These are phyloP conservation scores for Chalcis sispes DNA, from an alignment of 2,888 invertebrate species.

Conservation along the genomic window DNA sequence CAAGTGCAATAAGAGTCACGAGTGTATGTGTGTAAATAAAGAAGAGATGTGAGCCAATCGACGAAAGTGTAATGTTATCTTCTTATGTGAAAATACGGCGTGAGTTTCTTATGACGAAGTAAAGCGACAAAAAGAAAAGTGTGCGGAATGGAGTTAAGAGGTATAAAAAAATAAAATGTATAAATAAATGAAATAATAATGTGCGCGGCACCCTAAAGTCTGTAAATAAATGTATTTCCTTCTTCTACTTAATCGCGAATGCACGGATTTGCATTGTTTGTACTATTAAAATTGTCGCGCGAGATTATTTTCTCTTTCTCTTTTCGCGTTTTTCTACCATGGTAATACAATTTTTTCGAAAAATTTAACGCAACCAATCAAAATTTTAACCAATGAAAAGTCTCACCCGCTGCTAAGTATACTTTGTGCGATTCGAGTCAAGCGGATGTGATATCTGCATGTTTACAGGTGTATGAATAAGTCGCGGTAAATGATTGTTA, in stretches of 20 bases:
- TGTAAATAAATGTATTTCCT: conserved; percentile 61
- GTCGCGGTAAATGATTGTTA: conserved; percentile 51
- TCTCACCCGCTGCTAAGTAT: conserved; percentile 1
- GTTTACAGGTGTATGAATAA: too few species aligned
- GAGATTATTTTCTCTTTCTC: neutral
- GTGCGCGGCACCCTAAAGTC: conserved; percentile 63
- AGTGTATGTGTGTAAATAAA: conserved; percentile 52
- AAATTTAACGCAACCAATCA: neutral
- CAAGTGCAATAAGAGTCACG: conserved; percentile 51
- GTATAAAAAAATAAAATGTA: neutral
- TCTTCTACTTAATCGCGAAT: neutral
- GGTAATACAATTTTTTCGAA: neutral
- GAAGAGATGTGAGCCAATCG: conserved; percentile 26
- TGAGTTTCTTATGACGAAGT: conserved; percentile 54
- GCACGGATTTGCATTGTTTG: too few species aligned
- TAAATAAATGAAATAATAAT: conserved; percentile 51
- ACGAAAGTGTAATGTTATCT: conserved; percentile 45
- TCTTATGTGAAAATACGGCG: conserved; percentile 51
- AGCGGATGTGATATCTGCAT: conserved; percentile 51
- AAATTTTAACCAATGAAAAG: neutral
- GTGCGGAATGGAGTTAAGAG: conserved; percentile 58
- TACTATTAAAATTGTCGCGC: neutral
- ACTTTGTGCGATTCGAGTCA: neutral
- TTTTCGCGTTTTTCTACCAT: neutral
- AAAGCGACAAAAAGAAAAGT: conserved; percentile 48